Percentiles rank a stretch among this genome's conserved stretches.
Conservation (phyloP, 2,113 vertebrate species). For the Smithornis capensis region DNA sequence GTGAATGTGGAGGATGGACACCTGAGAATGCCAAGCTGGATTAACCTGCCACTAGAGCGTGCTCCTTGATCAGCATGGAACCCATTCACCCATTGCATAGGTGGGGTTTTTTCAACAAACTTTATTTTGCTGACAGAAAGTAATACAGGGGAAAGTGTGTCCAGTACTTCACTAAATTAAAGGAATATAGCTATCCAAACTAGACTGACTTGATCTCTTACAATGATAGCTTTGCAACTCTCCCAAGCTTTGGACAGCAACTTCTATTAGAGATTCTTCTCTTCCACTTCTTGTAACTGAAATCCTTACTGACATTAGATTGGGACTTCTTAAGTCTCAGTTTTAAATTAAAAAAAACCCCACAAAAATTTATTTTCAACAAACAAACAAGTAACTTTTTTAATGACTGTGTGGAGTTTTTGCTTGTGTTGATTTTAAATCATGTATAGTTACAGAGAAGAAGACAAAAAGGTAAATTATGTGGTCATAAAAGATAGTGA, state of each 20-base stretch:
- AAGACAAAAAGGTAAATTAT: background rate
- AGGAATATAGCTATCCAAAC: background rate
- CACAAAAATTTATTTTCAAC: background rate
- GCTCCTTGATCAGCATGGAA: background rate
- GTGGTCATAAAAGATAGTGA: background rate
- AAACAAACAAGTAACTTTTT: background rate
- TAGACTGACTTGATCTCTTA: background rate
- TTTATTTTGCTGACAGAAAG: background rate
- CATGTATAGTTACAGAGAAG: background rate
- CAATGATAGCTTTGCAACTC: background rate
- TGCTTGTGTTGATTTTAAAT: background rate
- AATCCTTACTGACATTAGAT: background rate
- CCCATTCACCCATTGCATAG: background rate
- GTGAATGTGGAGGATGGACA: background rate
- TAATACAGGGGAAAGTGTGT: background rate
- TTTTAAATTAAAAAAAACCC: background rate
- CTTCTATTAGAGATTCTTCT: background rate
- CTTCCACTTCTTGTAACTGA: background rate
- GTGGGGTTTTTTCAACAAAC: background rate
- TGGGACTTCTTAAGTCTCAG: background rate
- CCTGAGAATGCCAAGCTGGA: fast-evolving
- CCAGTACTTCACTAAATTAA: background rate
- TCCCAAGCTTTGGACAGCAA: background rate
- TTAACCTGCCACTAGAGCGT: background rate
- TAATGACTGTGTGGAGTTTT: background rate